Percentiles rank a stretch among this genome's conserved stretches.
Conservation (phyloP, 2,888 invertebrate species). For the Nemotelus nigrinus region DNA sequence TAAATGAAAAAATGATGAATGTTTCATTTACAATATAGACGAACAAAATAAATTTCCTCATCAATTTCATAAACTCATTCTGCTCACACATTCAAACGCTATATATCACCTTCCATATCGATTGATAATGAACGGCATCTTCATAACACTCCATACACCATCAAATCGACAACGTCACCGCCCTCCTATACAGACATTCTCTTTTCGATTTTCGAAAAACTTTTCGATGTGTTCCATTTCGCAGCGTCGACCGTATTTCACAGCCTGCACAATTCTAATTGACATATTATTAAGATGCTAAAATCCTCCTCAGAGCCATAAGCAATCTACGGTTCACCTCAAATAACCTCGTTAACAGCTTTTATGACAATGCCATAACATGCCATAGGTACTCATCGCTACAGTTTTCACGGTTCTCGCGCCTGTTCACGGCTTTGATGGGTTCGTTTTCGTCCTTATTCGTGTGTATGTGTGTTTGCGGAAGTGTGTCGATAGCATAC, state of each 20-base stretch:
- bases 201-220: no score
- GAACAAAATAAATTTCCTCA: no score
- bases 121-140: no score
- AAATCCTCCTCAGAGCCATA: constrained; percentile 11
- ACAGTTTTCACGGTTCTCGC: neutral
- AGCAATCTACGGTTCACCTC: constrained; percentile 34
- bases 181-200: no score
- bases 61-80: no score
- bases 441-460: neutral
- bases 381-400: neutral
- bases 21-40: no score
- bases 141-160: no score
- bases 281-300: constrained; percentile 37
- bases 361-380: constrained; percentile 34
- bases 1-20: no score
- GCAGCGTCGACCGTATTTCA: neutral
- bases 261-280: constrained; percentile 16
- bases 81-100: no score
- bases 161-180: no score
- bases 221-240: no score
- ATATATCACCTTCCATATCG: no score
- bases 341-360: constrained; percentile 34
- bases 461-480: neutral
- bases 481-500: neutral
- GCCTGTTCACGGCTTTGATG: neutral